Evolutionary conservation across 2,888 invertebrate genomes (phyloP), one percentile per base, ranked within the genome.

Genomic region (Spilosoma lubricipeda): DNA sequence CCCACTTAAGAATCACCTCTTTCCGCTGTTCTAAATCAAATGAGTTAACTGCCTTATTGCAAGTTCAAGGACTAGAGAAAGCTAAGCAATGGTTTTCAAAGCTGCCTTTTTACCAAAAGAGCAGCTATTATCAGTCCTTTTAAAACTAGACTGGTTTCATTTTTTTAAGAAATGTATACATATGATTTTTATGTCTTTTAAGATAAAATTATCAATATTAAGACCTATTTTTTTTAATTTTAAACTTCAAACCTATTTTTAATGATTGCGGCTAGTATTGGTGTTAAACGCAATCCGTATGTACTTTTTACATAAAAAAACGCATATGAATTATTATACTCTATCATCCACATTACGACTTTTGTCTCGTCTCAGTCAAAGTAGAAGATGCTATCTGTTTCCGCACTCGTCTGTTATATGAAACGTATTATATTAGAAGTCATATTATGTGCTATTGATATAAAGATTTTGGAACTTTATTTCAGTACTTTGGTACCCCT

Each of bases 381-480:
- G 67, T 52, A 36, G 64, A 71, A 74, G 67, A 71, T 68, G 71
- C 67, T 74, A 74, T 74, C 71, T 67, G 52, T 56, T 71, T 67
- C 70, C 68, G 52, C 59, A 27, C 70, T 70, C 11, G n/a, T 27
- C 30, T n/a, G 52, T 42, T 65, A 27, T 73, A 39, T 56, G 59
- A 45, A 67, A 63, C 59, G 33, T n/a, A n/a, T n/a, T n/a, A 56
- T 36, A 70, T 42, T 11, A 56, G 45, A 15, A n/a, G 36, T n/a
- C 23, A 56, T 56, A n/a, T 45, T 27, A 33, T 68, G n/a, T 63
- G 9, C 4, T 66, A 33, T 33, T 20, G 63, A 63, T 71, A 52
- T 52, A 20, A 48, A 23, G n/a, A 59, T 36, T 36, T 33, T 33
- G 20, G 23, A 15, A 36, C 27, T 39, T 13, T 66, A 42, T 66